Evolutionary conservation across 2,113 vertebrate species (phyloP).

Genomic region (Mugil cephalus): DNA sequence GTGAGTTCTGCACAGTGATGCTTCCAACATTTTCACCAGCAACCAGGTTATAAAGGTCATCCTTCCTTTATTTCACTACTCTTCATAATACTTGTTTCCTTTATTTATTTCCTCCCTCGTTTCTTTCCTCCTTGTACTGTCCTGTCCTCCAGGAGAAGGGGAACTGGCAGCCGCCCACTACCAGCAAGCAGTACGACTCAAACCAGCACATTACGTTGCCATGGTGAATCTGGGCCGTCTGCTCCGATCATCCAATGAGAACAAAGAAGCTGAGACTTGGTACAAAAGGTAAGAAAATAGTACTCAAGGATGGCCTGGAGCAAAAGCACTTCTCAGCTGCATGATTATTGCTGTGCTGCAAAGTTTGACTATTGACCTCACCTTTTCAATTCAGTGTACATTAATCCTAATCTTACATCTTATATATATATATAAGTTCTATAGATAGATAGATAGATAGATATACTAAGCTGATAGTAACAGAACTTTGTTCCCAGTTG

Average conservation of each 20-base stretch:
- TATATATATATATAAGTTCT: too few species aligned
- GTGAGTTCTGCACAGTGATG: too few species aligned
- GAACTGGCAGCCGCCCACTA: constrained; percentile 90
- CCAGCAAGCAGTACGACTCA: constrained; percentile 91
- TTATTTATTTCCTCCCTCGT: not conserved
- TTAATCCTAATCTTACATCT: too few species aligned
- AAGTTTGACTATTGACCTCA: not conserved
- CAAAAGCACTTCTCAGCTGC: not conserved
- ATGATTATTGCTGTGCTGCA: not conserved
- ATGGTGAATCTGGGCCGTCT: constrained; percentile 97
- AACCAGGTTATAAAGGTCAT: too few species aligned
- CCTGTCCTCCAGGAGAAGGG: constrained; percentile 83
- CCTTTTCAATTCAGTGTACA: too few species aligned
- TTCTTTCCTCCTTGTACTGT: too few species aligned
- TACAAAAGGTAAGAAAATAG: constrained; percentile 88
- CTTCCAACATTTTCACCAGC: too few species aligned
- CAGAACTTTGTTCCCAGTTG: too few species aligned
- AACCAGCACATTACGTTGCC: constrained; percentile 92
- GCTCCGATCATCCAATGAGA: constrained; percentile 91
- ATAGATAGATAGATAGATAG: too few species aligned
- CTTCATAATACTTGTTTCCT: not conserved
- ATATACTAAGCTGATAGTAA: too few species aligned
- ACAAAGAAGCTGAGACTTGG: constrained; percentile 91
- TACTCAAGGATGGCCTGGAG: not conserved
- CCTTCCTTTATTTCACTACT: too few species aligned